Base-by-base conservation (phyloP, 1,140 invertebrate genomes). In the Caenorhabditis tropicalis region DNA sequence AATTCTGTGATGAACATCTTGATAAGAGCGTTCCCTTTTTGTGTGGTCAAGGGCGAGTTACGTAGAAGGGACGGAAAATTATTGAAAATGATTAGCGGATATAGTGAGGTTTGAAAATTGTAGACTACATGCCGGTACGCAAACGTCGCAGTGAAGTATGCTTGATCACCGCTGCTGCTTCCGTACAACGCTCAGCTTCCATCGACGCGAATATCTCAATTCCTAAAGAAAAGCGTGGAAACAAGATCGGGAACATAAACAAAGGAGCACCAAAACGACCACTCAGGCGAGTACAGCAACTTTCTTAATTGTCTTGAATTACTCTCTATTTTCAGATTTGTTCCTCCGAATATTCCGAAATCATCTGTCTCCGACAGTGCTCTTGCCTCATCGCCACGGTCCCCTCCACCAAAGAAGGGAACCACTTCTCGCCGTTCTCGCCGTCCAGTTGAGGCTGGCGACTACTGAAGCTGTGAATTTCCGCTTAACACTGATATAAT, bases 121-220 rank as follows among this genome's bases (percentile, higher is more conserved):
- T 19, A 74, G 65, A 74, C 15, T 74, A 74, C 36, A 74, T 74
- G 65, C 65, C 65, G 24, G 65, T 74, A 3, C 65, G 65, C n/a
- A 74, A 74, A n/a, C 65, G 65, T 46, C 65, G 65, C 33, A 74
- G 65, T 43, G 36, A 74, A 12, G 43, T n/a, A 12, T 21, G 36
- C 15, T 29, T 24, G 65, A 29, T 24, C n/a, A 46, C 36, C n/a
- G 65, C 36, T 10, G 3, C 65, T 10, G 65, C 43, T 9, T 74
- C 36, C 10, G 36, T 65, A 31, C 33, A n/a, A 15, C 36, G 65
- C 43, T 74, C 65, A 4, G n/a, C 27, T 46, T 43, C 65, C 2
- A 74, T 43, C 9, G 33, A 43, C n/a, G 21, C 36, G 2, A 74
- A 4, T n/a, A 9, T n/a, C 9, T 31, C n/a, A 43, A 1, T 21